phyloP scores from a whole-genome alignment of 2,113 vertebrate genomes.

The Sinocyclocheilus anophthalmus region DNA sequence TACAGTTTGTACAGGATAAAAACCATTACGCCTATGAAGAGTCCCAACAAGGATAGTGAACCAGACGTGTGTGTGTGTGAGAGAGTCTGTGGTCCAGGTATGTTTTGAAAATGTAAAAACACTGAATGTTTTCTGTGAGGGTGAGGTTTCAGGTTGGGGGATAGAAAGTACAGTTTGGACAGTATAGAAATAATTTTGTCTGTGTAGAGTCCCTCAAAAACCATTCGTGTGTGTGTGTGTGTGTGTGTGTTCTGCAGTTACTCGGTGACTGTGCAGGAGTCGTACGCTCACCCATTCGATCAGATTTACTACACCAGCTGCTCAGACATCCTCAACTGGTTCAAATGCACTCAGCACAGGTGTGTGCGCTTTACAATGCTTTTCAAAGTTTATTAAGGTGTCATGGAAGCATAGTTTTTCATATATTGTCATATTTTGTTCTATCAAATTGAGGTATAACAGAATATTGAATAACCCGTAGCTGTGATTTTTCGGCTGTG shows the following conservation, averaged over 20 bases:
- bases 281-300: slow-evolving; percentile 92
- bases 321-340: slow-evolving; percentile 97
- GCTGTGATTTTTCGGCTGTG: not conserved
- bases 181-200: not conserved
- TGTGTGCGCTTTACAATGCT: slow-evolving; percentile 62
- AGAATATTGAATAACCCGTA: not conserved
- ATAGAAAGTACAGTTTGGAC: not conserved
- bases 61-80: no score
- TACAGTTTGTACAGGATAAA: no score
- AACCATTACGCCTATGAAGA: no score
- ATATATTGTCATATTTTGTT: no score
- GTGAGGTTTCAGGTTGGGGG: not conserved
- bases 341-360: slow-evolving; percentile 97
- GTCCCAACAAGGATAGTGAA: no score
- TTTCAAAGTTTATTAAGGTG: not conserved
- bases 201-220: not conserved
- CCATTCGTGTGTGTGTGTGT: not conserved
- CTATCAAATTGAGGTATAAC: not conserved
- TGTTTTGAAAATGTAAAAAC: not conserved
- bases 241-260: slow-evolving; percentile 77
- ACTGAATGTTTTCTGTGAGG: not conserved
- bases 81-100: not conserved
- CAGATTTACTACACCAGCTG: slow-evolving; percentile 98
- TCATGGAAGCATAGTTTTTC: not conserved
- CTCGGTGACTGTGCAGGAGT: slow-evolving; percentile 93